Base-by-base conservation (phyloP, 2,113 vertebrate species). In the Suricata suricatta region DNA sequence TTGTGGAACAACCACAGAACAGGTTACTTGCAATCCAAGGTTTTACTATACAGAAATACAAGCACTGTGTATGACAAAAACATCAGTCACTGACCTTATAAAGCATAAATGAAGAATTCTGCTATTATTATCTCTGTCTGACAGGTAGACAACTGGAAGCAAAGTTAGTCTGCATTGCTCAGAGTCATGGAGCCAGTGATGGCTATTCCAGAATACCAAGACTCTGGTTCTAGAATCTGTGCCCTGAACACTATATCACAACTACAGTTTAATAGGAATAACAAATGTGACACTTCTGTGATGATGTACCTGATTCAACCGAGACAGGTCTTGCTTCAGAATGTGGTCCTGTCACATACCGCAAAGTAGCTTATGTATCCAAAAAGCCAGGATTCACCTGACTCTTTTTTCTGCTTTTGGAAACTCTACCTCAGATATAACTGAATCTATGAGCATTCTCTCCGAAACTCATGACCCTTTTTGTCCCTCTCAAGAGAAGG, bases 221-320 rank as follows among this genome's bases (percentile, higher is more conserved):
- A 7, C 2, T 54, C 23, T 11, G n/a, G 14, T 29, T 63, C 9
- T 54, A 27, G n/a, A 17, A 38, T 16, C 21, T 44, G 11, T 12
- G 16, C 29, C 69, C 31, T 17, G 4, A 72, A 50, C 15, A 1
- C n/a, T 3, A 0, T 7, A 13, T 14, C 15, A 0, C 8, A 50
- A 29, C 5, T 14, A 19, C 7, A 63, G 1, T 7, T 16, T 23
- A 68, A 60, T 44, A n/a, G 60, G 47, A 85, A 27, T 8, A 29
- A n/a, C 7, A 11, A 1, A 31, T 0, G 0, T 12, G 21, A 11
- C 38, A 3, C 0, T 1, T 29, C 72, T 44, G 31, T 41, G 69
- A 33, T 2, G 21, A 29, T 2, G 2, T 7, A 16, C 47, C 81
- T n/a, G 66, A 15, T 35, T 25, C 27, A 1, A 1, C 7, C 13